These are phyloP conservation scores for Agrotis exclamationis DNA, from an alignment of 2,888 invertebrate genomes.

Conservation along the genomic window DNA sequence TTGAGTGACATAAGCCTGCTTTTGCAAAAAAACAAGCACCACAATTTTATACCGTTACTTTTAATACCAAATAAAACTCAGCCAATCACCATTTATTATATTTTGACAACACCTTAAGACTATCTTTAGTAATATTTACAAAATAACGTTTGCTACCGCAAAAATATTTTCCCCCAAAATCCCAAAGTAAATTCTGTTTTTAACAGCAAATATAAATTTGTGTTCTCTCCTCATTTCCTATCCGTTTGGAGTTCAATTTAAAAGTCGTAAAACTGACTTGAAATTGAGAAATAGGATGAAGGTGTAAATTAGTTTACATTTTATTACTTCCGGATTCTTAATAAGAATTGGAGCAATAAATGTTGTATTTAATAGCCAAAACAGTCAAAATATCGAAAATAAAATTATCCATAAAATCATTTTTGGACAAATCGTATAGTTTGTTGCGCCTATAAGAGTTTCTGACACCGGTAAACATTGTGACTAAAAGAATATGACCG, in stretches of 20 bases:
- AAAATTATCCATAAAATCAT: background rate
- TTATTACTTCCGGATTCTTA: constrained; percentile 62
- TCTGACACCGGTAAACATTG: background rate
- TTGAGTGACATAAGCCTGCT: too few species aligned
- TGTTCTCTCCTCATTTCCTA: constrained; percentile 55
- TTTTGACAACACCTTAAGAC: constrained; percentile 51
- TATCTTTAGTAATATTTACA: constrained; percentile 42
- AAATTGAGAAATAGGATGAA: constrained; percentile 58
- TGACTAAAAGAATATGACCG: too few species aligned
- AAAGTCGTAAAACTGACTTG: constrained; percentile 60
- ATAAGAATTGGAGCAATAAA: constrained; percentile 44
- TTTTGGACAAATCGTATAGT: background rate
- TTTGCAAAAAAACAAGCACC: background rate
- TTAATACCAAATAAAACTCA: constrained; percentile 53
- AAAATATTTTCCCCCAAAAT: background rate
- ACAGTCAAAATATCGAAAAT: constrained; percentile 4
- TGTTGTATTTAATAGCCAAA: constrained; percentile 25
- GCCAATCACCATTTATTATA: constrained; percentile 57
- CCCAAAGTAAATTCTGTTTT: background rate
- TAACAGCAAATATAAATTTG: constrained; percentile 60
- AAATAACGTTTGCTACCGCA: constrained; percentile 43
- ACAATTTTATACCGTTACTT: constrained; percentile 27
- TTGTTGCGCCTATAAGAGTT: too few species aligned
- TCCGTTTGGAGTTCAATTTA: constrained; percentile 59
- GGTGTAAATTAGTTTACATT: constrained; percentile 54